phyloP scores from a whole-genome alignment of 2,797 vertebrate species.

The Enteromius thamalakanensis region DNA sequence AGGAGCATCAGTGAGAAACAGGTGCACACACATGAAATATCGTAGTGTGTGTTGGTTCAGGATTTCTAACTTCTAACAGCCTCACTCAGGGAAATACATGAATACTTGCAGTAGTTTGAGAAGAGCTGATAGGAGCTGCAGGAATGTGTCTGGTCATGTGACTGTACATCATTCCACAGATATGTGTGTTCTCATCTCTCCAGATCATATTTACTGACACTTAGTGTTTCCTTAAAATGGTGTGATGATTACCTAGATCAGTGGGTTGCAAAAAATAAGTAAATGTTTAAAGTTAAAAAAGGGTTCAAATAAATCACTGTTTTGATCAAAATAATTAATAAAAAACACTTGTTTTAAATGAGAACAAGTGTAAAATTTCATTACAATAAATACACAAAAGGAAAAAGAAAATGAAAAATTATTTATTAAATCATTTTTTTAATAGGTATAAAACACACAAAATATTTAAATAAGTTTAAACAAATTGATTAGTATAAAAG shows the following conservation, averaged over 20 bases:
- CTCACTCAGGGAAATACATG: neutral
- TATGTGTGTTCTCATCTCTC: neutral
- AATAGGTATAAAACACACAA: neutral
- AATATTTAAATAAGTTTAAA: neutral
- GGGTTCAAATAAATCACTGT: neutral
- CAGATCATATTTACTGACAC: neutral
- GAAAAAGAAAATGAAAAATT: neutral
- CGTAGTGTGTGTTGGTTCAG: neutral
- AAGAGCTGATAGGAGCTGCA: neutral
- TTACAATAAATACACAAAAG: neutral
- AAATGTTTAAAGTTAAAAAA: neutral
- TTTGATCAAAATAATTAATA: too few species aligned
- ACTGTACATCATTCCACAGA: neutral
- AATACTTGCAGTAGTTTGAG: neutral
- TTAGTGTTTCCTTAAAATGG: neutral
- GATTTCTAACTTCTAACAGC: neutral
- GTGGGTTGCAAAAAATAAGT: neutral
- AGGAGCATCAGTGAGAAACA: slow-evolving; percentile 84
- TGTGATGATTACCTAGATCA: neutral
- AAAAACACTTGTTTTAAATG: neutral
- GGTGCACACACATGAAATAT: slow-evolving; percentile 67
- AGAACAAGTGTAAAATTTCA: neutral
- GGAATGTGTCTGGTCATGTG: neutral
- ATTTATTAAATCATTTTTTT: too few species aligned
- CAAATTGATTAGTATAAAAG: neutral